Conservation (phyloP, 2,888 invertebrate genomes). For the Melieria crassipennis region DNA sequence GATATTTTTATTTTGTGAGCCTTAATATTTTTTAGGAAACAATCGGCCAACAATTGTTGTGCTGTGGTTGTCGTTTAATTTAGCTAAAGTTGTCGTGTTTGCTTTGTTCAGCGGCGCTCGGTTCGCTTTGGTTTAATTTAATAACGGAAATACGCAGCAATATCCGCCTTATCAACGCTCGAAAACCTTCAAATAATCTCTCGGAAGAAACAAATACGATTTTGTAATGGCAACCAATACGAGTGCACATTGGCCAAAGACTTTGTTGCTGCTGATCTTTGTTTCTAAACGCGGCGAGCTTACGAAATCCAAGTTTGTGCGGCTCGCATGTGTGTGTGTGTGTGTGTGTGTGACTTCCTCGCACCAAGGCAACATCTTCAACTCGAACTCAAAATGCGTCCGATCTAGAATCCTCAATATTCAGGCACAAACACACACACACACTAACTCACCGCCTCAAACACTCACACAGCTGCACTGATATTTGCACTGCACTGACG, state of each 20-base stretch:
- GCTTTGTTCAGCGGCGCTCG: too few species aligned
- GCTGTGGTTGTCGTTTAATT: too few species aligned
- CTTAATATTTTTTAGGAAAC: too few species aligned
- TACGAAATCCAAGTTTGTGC: neutral
- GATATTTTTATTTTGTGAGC: too few species aligned
- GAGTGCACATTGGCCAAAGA: constrained; percentile 3
- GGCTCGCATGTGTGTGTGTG: neutral
- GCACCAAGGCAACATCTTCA: constrained; percentile 57
- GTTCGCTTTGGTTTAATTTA: constrained; percentile 1
- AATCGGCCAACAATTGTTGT: too few species aligned
- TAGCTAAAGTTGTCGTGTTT: too few species aligned
- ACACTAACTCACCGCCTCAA: neutral
- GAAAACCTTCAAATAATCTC: constrained; percentile 60
- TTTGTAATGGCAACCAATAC: constrained; percentile 34
- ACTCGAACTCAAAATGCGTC: constrained; percentile 29
- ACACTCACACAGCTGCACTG: constrained; percentile 9
- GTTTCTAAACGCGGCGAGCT: constrained; percentile 3
- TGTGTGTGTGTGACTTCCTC: constrained; percentile 49
- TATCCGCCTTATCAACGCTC: constrained; percentile 56
- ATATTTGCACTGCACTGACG: neutral
- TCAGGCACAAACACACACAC: constrained; percentile 34
- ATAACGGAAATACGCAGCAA: constrained; percentile 60
- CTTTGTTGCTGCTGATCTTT: neutral
- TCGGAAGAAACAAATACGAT: constrained; percentile 49
- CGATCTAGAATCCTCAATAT: constrained; percentile 32